Conservation (phyloP, 2,797 vertebrate genomes). For the Macroramphosus scolopax region DNA sequence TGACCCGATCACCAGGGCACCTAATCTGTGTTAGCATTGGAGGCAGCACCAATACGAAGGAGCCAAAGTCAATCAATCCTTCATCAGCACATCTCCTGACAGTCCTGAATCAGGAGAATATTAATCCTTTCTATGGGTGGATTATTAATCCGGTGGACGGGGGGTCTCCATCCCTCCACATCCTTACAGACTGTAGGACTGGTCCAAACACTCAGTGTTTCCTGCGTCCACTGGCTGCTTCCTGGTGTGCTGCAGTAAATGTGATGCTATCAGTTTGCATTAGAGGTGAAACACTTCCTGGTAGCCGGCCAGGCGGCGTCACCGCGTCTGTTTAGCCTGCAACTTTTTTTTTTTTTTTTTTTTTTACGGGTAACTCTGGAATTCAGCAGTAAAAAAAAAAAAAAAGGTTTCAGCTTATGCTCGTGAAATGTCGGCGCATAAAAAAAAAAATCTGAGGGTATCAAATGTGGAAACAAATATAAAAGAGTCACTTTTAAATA, state of each 20-base stretch:
- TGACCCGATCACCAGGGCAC: neutral
- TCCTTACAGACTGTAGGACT: slow-evolving; percentile 18
- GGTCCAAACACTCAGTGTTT: slow-evolving; percentile 4
- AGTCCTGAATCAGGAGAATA: no score
- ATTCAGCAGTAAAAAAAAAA: no score
- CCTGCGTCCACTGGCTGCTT: slow-evolving; percentile 18
- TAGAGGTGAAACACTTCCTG: slow-evolving; percentile 5
- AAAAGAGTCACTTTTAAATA: no score
- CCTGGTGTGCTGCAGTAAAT: slow-evolving; percentile 12
- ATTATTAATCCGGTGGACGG: no score
- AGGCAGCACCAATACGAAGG: no score
- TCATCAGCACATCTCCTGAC: no score
- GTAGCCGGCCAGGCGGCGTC: slow-evolving; percentile 13
- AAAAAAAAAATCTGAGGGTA: neutral
- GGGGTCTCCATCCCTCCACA: no score
- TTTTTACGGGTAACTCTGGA: no score
- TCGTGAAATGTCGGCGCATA: slow-evolving; percentile 1
- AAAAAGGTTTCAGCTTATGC: neutral
- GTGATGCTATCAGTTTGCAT: slow-evolving; percentile 21
- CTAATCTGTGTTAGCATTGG: no score
- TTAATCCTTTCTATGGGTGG: no score
- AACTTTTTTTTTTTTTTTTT: slow-evolving; percentile 32
- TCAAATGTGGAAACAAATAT: slow-evolving; percentile 20
- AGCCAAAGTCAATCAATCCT: slow-evolving; percentile 22
- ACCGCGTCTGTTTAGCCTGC: slow-evolving; percentile 3